Base-by-base conservation (phyloP, 2,113 vertebrate species). In the Sceloporus undulatus region DNA sequence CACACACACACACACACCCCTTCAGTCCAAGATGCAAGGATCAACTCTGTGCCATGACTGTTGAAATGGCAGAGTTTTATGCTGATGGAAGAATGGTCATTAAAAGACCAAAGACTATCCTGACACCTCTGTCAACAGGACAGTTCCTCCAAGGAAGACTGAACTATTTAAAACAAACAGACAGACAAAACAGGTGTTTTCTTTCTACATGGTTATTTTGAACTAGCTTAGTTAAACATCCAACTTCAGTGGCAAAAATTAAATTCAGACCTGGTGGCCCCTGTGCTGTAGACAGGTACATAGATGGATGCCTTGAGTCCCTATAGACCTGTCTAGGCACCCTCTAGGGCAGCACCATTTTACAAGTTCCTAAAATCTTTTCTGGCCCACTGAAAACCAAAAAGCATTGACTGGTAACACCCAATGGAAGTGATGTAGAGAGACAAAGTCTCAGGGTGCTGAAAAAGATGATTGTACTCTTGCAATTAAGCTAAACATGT, bases 1-100 rank as follows among this genome's bases (percentile, higher is more conserved):
- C 89, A 92, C 94, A 95, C 95, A 92, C 91, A 90, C 89, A 87
- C 93, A 0, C 1, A 23, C 1, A 80, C 56, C 84, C 85, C 91
- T 86, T 90, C 82, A 88, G 48, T 21, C 42, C 66, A 38, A 87
- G 87, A 68, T 27, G 23, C 52, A 42, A n/a, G 23, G 90, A 93
- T 84, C 84, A 93, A 90, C 73, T 25, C 91, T 90, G 87, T 85
- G 87, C 68, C 54, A 79, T 48, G 11, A 52, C n/a, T 75, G 40
- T 79, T 84, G 87, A 70, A 83, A 91, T 84, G 40, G 38, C 54
- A 73, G 2, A 82, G 71, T 89, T 93, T 92, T 54, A 34, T 71
- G 48, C 84, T 79, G 34, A 84, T n/a, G 27, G 89, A 85, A 52
- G 71, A 34, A 42, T 16, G 9, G 66, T 90, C 91, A 93, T n/a